A percentile compares a stretch with the other conserved stretches of the same genome.
Conservation (phyloP, 2,113 vertebrate species). For the Edolisoma coerulescens region DNA sequence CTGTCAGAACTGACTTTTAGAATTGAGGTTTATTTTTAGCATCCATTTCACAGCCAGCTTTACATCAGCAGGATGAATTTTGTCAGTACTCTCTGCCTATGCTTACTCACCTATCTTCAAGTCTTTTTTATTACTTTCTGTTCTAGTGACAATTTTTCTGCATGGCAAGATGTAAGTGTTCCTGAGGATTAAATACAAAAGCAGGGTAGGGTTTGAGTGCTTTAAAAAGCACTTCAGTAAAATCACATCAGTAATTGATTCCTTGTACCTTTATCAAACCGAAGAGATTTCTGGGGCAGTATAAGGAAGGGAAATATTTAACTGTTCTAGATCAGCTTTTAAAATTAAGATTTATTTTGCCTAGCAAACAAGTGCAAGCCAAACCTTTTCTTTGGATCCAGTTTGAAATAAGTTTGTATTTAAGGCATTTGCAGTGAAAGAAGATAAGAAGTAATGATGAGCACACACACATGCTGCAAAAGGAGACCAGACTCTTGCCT, state of each 20-base stretch:
- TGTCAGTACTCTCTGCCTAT: neutral
- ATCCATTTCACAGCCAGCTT: conserved; percentile 24
- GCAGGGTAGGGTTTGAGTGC: neutral
- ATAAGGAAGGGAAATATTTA: neutral
- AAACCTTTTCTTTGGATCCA: neutral
- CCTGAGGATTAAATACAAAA: neutral
- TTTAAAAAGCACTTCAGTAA: neutral
- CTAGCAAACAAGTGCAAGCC: neutral
- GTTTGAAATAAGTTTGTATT: neutral
- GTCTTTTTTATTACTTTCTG: neutral
- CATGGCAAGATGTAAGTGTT: neutral
- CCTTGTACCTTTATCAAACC: neutral
- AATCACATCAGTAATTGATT: neutral
- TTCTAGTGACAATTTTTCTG: neutral
- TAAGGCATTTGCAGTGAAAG: neutral
- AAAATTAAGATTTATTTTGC: neutral
- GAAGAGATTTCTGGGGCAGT: neutral
- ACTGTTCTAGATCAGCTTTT: neutral
- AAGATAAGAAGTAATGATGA: neutral
- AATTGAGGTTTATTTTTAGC: conserved; percentile 50
- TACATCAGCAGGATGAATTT: conserved; percentile 6
- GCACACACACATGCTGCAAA: neutral
- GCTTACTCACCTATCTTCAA: neutral
- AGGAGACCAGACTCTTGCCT: neutral
- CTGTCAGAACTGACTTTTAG: conserved; percentile 53